Conservation (phyloP, 2,113 vertebrate species). For the Urocolius indicus region DNA sequence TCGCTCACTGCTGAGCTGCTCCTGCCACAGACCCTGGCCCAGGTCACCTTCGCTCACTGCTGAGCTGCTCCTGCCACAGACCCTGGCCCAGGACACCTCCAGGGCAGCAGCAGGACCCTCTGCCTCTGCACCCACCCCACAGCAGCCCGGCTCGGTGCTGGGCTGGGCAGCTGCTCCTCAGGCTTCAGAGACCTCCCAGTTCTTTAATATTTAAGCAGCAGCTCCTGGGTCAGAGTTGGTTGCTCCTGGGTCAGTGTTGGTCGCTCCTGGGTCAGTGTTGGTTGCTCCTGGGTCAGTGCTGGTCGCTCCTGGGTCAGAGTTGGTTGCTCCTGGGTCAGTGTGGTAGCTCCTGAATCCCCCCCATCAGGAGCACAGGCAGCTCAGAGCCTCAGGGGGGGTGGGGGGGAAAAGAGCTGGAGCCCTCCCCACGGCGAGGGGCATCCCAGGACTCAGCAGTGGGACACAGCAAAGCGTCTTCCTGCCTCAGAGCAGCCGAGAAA, state of each 20-base stretch:
- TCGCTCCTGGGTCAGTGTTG: fast-evolving
- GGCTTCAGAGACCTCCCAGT: background rate
- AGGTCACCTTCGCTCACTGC: conserved; percentile 83
- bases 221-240: background rate
- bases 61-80: background rate
- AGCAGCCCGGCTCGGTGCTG: background rate
- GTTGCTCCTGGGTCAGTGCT: background rate
- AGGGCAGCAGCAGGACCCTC: background rate
- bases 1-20: conserved; percentile 78
- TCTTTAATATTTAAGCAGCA: background rate
- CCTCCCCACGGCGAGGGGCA: background rate
- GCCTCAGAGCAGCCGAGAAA: background rate
- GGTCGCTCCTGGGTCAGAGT: too few relatives aligned
- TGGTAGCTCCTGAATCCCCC: background rate
- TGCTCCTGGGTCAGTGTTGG: too few relatives aligned
- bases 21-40: too few relatives aligned
- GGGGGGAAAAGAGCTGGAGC: background rate
- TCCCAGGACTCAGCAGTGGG: background rate
- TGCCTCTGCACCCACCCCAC: background rate
- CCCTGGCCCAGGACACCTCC: too few relatives aligned
- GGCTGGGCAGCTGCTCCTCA: background rate
- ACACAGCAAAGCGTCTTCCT: background rate
- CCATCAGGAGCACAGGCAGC: background rate
- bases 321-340: background rate
- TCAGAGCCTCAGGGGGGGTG: background rate